phyloP scores from a whole-genome alignment of 2,888 invertebrate genomes.

The Lysandra bellargus region DNA sequence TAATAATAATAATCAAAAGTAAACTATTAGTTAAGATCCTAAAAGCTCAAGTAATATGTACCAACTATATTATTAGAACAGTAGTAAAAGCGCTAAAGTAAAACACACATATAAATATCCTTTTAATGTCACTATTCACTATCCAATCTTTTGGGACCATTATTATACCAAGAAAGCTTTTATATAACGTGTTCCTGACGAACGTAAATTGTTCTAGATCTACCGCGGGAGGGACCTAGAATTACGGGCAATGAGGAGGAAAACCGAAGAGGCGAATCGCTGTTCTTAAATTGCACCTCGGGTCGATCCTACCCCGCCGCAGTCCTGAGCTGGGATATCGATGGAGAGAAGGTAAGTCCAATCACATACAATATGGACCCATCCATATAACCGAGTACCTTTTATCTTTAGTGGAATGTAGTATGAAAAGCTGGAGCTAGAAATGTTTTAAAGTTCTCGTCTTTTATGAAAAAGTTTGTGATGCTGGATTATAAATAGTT shows the following conservation, averaged over 20 bases:
- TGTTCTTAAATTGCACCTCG: constrained; percentile 88
- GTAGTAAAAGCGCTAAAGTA: too few relatives aligned
- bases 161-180: not conserved
- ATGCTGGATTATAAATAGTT: not conserved
- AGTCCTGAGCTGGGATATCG: constrained; percentile 88
- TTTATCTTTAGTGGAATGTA: constrained; percentile 11
- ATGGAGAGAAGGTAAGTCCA: constrained; percentile 85
- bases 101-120: too few relatives aligned
- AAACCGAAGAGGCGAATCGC: constrained; percentile 86
- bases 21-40: too few relatives aligned
- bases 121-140: too few relatives aligned
- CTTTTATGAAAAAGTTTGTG: constrained; percentile 1
- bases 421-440: constrained; percentile 7
- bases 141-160: not conserved
- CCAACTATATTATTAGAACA: too few relatives aligned
- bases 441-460: not conserved
- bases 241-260: constrained; percentile 87
- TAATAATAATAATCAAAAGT: too few relatives aligned
- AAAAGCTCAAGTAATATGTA: too few relatives aligned
- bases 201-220: constrained; percentile 62
- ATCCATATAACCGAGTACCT: constrained; percentile 17
- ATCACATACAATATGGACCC: constrained; percentile 9
- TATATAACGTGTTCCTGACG: not conserved
- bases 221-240: constrained; percentile 86
- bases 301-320: constrained; percentile 88